A percentile compares a stretch with the other conserved stretches of the same genome.
These are phyloP conservation scores for Andrena fulva DNA, from an alignment of 2,888 invertebrate genomes.

Conservation along the genomic window DNA sequence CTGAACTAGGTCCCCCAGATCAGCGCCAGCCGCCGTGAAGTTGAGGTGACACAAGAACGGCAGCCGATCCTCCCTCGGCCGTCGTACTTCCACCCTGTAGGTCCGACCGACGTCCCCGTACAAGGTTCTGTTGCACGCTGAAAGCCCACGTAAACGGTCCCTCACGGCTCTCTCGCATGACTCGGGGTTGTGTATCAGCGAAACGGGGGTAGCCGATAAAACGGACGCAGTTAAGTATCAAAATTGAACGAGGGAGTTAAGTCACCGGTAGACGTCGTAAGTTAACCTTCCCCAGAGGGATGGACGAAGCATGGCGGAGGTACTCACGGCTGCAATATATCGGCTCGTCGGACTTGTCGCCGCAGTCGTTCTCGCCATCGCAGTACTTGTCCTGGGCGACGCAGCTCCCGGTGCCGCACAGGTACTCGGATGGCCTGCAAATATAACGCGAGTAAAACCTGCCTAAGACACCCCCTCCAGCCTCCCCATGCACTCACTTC, in stretches of 20 bases:
- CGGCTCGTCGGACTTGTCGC: conserved; percentile 92
- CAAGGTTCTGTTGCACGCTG: conserved; percentile 94
- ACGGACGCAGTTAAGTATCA: not conserved
- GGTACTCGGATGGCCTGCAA: conserved; percentile 86
- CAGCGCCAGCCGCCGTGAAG: conserved; percentile 92
- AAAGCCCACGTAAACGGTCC: conserved; percentile 71
- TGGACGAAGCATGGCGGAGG: not conserved
- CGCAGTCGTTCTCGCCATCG: conserved; percentile 92
- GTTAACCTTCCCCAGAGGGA: not conserved
- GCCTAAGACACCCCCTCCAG: not conserved
- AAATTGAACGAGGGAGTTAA: not conserved
- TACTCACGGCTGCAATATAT: conserved; percentile 92
- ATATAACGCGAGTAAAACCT: conserved; percentile 32
- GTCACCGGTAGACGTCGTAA: not conserved
- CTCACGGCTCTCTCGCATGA: not conserved
- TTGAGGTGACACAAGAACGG: conserved; percentile 93
- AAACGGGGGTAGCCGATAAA: no score
- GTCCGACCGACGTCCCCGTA: conserved; percentile 93
- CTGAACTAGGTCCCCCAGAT: conserved; percentile 93
- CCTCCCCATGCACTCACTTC: not conserved
- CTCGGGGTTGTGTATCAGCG: no score
- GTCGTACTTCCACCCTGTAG: conserved; percentile 91
- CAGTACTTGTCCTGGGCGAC: conserved; percentile 91
- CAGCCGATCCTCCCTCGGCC: conserved; percentile 90
- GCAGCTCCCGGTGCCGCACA: conserved; percentile 86